Percentiles rank a stretch among this genome's conserved stretches.
These are phyloP conservation scores for Ptychadena robeensis DNA, from an alignment of 2,797 vertebrate genomes.

Conservation along the genomic window DNA sequence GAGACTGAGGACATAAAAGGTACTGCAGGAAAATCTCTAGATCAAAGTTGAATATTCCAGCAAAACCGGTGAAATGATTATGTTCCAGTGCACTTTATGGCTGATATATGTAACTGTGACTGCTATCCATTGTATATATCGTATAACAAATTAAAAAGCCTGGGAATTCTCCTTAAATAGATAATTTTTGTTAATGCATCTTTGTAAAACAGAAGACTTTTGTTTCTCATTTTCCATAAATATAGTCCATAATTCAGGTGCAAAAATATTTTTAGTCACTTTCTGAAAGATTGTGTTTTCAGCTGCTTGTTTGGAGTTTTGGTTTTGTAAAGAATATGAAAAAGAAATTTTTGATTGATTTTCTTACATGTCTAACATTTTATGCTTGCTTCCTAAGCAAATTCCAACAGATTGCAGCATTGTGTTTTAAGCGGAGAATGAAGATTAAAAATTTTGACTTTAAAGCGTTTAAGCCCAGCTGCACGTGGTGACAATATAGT, in stretches of 20 bases:
- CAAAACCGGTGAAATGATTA: no score
- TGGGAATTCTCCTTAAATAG: no score
- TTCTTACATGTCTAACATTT: neutral
- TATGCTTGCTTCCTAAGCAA: slow-evolving; percentile 84
- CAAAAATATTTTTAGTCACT: neutral
- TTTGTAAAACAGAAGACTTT: no score
- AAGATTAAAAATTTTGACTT: slow-evolving; percentile 79
- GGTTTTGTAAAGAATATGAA: neutral
- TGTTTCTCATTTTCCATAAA: no score
- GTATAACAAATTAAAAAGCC: no score
- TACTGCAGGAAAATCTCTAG: no score
- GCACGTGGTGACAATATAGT: slow-evolving; percentile 80
- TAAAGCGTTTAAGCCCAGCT: slow-evolving; percentile 81
- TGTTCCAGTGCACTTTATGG: no score
- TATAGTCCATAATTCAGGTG: neutral
- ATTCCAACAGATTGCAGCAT: slow-evolving; percentile 84
- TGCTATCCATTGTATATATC: no score
- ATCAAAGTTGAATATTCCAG: no score
- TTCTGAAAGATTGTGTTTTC: neutral
- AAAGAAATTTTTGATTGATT: neutral
- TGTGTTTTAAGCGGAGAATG: slow-evolving; percentile 81
- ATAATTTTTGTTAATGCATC: no score
- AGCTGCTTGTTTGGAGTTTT: neutral
- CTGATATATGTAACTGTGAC: no score
- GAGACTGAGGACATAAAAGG: no score